Base-by-base conservation (phyloP, 1,140 invertebrate genomes). In the Caenorhabditis remanei region DNA sequence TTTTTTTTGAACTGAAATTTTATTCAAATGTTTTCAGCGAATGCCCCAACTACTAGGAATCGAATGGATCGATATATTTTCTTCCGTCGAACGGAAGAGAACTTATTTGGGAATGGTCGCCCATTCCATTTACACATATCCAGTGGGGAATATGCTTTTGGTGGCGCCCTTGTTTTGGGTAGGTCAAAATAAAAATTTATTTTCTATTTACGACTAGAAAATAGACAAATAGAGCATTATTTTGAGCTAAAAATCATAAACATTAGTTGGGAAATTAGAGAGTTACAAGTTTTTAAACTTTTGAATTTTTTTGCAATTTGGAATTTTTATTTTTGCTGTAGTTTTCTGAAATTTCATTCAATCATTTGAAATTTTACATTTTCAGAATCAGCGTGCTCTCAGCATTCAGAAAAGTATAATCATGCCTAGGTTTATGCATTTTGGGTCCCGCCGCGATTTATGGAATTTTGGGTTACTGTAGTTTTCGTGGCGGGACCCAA, bases 21-120 rank as follows among this genome's bases (percentile, higher is more conserved):
- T 19, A 0, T 58, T n/a, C 1, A 24, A 40, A 63, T 7, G 11
- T 40, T 32, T n/a, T 58, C 8, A n/a, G 11, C 6, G n/a, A 63
- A 63, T 63, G 61, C 61, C 61, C 1, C 21, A 63, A 63, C 32
- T 63, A 6, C 24, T 63, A 24, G 61, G 61, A 63, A 40, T 63
- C 61, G 61, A 63, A 32, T 63, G 61, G 61, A 40, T 63, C 14
- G 61, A 63, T 11, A 24, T 32, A 63, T 63, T 63, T 40, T 63
- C 61, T 1, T 63, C 61, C 8, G 8, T 63, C 8, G 61, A 63
- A 63, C 61, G 61, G 32, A 63, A 63, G 14, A 63, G 32, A 14
- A 63, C 61, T 11, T 63, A 63, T 63, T 40, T 63, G 1, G 61
- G 61, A 4, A 40, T 63, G 21, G 61, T 63, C 3, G 21, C 8